phyloP scores from a whole-genome alignment of 2,113 vertebrate genomes.

The Burhinus bistriatus region DNA sequence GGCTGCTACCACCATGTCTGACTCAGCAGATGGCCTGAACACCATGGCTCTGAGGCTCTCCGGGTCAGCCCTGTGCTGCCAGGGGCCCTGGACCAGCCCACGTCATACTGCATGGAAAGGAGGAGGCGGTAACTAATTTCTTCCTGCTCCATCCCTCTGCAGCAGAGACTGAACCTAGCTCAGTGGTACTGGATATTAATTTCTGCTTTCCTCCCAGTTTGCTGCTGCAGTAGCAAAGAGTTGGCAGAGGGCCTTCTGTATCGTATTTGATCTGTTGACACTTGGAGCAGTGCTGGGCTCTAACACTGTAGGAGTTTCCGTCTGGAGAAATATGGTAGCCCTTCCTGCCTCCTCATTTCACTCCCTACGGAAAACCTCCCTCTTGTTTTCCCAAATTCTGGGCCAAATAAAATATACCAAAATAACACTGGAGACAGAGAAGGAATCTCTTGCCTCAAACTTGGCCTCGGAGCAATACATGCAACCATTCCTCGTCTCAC shows the following conservation, averaged over 20 bases:
- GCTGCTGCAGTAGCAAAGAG: constrained; percentile 44
- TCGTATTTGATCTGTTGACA: constrained; percentile 57
- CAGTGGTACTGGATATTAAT: background rate
- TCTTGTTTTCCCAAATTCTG: constrained; percentile 56
- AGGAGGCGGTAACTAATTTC: background rate
- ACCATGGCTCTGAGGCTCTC: background rate
- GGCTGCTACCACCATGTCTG: background rate
- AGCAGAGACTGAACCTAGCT: background rate
- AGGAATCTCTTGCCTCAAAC: constrained; percentile 63
- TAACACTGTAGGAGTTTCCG: constrained; percentile 49
- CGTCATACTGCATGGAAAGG: background rate
- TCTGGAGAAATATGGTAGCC: constrained; percentile 60
- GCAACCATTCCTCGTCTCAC: background rate
- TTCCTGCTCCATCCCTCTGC: background rate
- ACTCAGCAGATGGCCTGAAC: background rate
- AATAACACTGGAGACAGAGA: constrained; percentile 59
- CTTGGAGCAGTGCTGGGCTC: constrained; percentile 55
- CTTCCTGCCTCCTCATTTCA: constrained; percentile 55
- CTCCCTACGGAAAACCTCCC: constrained; percentile 56
- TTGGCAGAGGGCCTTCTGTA: constrained; percentile 58
- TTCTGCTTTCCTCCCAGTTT: constrained; percentile 13
- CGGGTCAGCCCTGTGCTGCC: background rate
- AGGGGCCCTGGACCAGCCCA: background rate
- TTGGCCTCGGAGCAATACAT: background rate
- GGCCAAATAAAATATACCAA: constrained; percentile 66